These are phyloP conservation scores for Eueremaeus valkanovi DNA, from an alignment of 2,888 invertebrate genomes.

Conservation along the genomic window DNA sequence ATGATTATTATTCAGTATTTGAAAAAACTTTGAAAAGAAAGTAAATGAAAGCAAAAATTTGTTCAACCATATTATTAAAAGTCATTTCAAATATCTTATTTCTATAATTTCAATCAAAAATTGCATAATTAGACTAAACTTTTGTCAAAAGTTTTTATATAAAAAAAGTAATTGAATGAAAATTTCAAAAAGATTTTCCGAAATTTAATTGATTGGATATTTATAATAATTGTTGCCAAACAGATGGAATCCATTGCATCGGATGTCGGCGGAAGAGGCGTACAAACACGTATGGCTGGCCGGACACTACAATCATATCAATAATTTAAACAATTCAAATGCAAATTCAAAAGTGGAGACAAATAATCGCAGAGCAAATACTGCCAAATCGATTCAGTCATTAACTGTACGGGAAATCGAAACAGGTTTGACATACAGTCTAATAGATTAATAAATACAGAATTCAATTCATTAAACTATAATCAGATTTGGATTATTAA, in stretches of 20 bases:
- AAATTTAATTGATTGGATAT: too few relatives aligned
- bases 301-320: constrained; percentile 45
- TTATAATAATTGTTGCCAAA: too few relatives aligned
- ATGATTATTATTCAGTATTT: too few relatives aligned
- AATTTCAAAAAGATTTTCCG: too few relatives aligned
- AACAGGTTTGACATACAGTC: not conserved
- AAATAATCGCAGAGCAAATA: not conserved
- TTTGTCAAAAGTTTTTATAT: too few relatives aligned
- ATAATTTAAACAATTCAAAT: constrained; percentile 32
- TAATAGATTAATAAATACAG: not conserved
- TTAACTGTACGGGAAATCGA: constrained; percentile 24
- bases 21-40: too few relatives aligned
- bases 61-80: too few relatives aligned
- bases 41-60: too few relatives aligned
- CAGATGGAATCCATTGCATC: constrained; percentile 45
- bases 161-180: too few relatives aligned
- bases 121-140: too few relatives aligned
- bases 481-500: not conserved
- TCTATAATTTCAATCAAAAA: too few relatives aligned
- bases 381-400: constrained; percentile 31
- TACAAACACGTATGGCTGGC: constrained; percentile 77
- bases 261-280: constrained; percentile 61
- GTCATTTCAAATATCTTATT: too few relatives aligned
- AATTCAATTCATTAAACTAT: not conserved
- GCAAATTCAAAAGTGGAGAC: not conserved